Base-by-base conservation (phyloP, 2,797 vertebrate genomes). In the Anableps anableps region DNA sequence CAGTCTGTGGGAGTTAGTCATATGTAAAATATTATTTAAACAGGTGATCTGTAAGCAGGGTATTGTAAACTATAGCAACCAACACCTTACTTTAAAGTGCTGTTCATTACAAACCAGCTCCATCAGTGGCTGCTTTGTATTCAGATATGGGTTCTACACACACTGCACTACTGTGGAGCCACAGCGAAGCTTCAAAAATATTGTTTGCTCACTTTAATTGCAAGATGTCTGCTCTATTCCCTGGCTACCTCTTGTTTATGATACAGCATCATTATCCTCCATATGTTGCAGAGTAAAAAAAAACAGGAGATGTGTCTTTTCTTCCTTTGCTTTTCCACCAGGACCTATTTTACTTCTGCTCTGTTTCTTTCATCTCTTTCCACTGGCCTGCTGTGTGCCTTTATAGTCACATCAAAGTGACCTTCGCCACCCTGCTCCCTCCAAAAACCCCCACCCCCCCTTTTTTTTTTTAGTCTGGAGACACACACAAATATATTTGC, bases 371-470 rank as follows among this genome's bases (percentile, higher is more conserved):
- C 91, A 94, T 94, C 90, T 92, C 74, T 36, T 84, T 92, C 89
- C 90, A 86, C 89, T 72, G 91, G 83, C 90, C 89, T 85, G 87
- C 91, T 91, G 90, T 84, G 90, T 58, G 87, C 89, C 93, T 94
- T 93, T 94, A 93, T 88, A 93, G 92, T 86, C 91, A 91, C 94
- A 93, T 94, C 92, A 94, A 94, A 94, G 93, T 93, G 91, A 93
- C 94, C 93, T 93, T 92, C 81, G 79, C 79, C 89, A 89, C 88
- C 85, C 89, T 1, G 76, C 66, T 82, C 83, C 84, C 88, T 86
- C 83, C 80, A 55, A 82, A 80, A 50, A 80, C 76, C 36, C 43
- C 41, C n/a, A 1, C 74, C 80, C 80, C 85, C 50, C 60, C 23
- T 62, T 72, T 78, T 16, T 85, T 83, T n/a, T 80, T 85, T 86